Conservation (phyloP, 2,113 vertebrate species). For the Microcebus murinus region DNA sequence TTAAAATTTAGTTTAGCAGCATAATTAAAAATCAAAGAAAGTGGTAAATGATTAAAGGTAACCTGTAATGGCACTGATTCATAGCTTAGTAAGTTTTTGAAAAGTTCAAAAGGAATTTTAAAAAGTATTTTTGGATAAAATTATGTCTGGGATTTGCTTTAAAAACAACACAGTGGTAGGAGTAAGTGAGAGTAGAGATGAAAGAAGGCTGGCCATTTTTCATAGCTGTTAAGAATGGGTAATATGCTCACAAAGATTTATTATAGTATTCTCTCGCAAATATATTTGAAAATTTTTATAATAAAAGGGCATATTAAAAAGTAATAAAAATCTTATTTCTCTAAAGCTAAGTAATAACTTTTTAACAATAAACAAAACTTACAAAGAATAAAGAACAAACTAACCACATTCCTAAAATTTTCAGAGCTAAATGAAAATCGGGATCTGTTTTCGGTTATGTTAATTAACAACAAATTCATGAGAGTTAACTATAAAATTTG, state of each 20-base stretch:
- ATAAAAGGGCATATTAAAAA: not conserved
- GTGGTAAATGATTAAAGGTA: slow-evolving; percentile 38
- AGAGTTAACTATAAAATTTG: not conserved
- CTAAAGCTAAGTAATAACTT: slow-evolving; percentile 3
- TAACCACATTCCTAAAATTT: slow-evolving; percentile 19
- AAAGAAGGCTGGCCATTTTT: not conserved
- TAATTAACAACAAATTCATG: not conserved
- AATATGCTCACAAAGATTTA: not conserved
- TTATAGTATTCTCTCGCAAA: not conserved
- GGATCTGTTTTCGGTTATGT: not conserved
- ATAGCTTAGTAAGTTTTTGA: not conserved
- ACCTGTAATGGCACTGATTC: not conserved
- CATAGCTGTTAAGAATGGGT: not conserved
- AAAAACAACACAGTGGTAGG: not conserved
- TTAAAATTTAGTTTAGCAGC: slow-evolving; percentile 40
- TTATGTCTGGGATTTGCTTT: slow-evolving; percentile 12
- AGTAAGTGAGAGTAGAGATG: not conserved
- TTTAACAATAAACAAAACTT: slow-evolving; percentile 35
- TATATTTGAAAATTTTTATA: not conserved
- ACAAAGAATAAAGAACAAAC: not conserved
- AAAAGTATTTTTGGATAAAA: slow-evolving; percentile 3
- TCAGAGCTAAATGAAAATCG: slow-evolving; percentile 36
- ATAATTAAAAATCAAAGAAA: slow-evolving; percentile 41
- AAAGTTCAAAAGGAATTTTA: slow-evolving; percentile 49
- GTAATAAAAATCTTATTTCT: not conserved